Base-by-base conservation (phyloP, 2,113 vertebrate genomes). In the Cynocephalus volans region DNA sequence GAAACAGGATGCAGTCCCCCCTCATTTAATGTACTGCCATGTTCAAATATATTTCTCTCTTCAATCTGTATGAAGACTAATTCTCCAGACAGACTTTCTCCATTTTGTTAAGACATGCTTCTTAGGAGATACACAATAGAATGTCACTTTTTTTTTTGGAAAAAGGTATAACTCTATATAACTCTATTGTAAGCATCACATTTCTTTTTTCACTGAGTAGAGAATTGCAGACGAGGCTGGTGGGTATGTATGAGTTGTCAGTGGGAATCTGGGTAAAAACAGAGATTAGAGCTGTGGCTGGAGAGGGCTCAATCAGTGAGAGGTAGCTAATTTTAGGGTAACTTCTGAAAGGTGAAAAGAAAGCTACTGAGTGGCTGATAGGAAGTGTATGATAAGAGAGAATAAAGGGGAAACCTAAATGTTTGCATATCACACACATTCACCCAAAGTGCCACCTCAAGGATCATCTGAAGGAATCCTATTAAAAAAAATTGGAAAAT, bases 401-500 rank as follows among this genome's bases (percentile, higher is more conserved):
- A 23, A 76, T 50, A 10, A 17, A 64, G 10, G 26, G n/a, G 10
- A 85, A 85, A 58, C 8, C 14, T 33, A 86, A 87, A 4, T 21
- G 18, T 65, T 95, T 75, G 28, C 8, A 87, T 77, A 69, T 6
- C 9, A 31, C 3, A 76, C 9, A 31, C 23, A 60, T 56, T 80
- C 33, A 75, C 36, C 28, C 45, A 80, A 91, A 96, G 8, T 76
- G n/a, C 6, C 31, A 62, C 17, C 14, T 91, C 18, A 11, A 82
- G 17, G 23, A 77, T 67, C n/a, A 56, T 6, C 6, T 50, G 23
- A 90, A 69, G 36, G 70, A 93, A 62, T 41, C 11, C 72, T 93
- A 87, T 23, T 83, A 13, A 90, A 69, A 64, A 60, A 86, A 60
- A 65, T 89, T 13, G 33, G 79, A 97, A 69, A 31, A 41, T 76